Conservation (phyloP, 2,113 vertebrate genomes). For the Nipponia nippon region DNA sequence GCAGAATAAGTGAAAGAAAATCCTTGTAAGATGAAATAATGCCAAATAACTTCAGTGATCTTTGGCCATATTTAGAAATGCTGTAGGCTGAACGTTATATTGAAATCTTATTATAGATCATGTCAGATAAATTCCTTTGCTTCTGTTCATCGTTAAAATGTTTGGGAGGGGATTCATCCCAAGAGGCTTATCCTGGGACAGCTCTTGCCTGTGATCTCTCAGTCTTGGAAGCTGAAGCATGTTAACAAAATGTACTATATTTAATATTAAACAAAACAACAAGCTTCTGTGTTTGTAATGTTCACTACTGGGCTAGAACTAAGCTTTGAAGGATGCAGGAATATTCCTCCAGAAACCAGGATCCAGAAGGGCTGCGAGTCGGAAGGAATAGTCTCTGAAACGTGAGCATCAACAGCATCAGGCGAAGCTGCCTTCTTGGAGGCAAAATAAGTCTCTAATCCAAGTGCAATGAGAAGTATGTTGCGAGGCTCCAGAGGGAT, state of each 20-base stretch:
- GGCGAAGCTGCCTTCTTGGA: not conserved
- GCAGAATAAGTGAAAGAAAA: conserved; percentile 51
- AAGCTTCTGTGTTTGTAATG: not conserved
- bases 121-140: conserved; percentile 53
- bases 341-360: not conserved
- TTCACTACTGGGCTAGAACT: not conserved
- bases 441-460: not conserved
- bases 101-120: conserved; percentile 61
- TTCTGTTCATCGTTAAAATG: conserved; percentile 36
- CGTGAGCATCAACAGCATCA: not conserved
- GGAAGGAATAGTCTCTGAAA: not conserved
- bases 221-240: conserved; percentile 52
- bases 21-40: conserved; percentile 56
- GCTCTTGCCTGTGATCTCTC: conserved; percentile 41
- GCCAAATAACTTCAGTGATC: conserved; percentile 55
- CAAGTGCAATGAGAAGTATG: not conserved
- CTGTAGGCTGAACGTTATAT: conserved; percentile 62
- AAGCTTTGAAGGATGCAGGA: not conserved
- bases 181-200: conserved; percentile 39
- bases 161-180: conserved; percentile 51
- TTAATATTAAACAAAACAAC: conserved; percentile 39
- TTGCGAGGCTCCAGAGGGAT: not conserved
- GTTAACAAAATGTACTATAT: conserved; percentile 36
- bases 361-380: not conserved
- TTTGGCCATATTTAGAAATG: conserved; percentile 65